Evolutionary conservation across 2,797 vertebrate genomes (phyloP), one percentile per base, ranked within the genome.

Genomic region (Rousettus madagascariensis): DNA sequence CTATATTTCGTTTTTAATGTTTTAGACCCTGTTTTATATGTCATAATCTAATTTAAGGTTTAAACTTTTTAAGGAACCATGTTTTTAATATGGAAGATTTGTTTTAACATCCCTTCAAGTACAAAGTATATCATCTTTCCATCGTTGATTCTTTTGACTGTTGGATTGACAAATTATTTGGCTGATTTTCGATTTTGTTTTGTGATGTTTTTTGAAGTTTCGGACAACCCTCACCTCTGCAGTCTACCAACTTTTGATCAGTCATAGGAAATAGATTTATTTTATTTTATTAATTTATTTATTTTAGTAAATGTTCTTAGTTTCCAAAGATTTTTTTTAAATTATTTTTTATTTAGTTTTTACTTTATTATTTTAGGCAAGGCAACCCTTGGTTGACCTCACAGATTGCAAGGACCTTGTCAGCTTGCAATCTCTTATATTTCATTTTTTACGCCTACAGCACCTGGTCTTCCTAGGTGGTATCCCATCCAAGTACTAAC

Each of bases 1-100:
- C 30, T 85, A 9, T 84, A 36, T 82, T 91, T 84, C 95, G 17
- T 90, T 91, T 94, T 83, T 71, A 65, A 38, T 86, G 4, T 86
- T 91, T 89, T 26, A 74, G 28, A 68, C 89, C 36, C 41, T 88
- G 68, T 85, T 87, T 89, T 71, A 28, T 96, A 74, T 71, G 65
- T 71, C n/a, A 77, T 16, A 91, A 82, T 72, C n/a, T 92, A 72
- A 95, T 12, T 88, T 90, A 92, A 93, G 72, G 61, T 72, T 91
- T 75, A 84, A 61, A 68, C 22, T 80, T 93, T 71, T 41, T 5
- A 75, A 80, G 36, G 38, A 86, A 78, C 57, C 20, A 38, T 24
- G 1, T 53, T 86, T 96, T 94, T 93, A 82, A 55, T 86, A 68
- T 51, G 51, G 2, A 86, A 86, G 33, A 86, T 91, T 61, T 83